Conservation (phyloP, 2,888 invertebrate species). For the Euplagia quadripunctaria region DNA sequence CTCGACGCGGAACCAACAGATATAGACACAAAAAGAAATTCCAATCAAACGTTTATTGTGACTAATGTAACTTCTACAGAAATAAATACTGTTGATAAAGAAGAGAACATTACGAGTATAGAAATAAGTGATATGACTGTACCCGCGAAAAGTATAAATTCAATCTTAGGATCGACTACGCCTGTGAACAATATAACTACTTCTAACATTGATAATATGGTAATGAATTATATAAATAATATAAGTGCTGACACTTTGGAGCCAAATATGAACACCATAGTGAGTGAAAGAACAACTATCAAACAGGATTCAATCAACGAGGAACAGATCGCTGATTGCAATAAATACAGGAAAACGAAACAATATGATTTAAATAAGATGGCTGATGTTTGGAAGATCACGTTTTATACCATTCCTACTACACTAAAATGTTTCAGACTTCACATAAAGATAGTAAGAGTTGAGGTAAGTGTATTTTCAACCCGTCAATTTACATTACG, state of each 20-base stretch:
- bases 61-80: conserved; percentile 13
- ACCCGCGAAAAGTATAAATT: conserved; percentile 3
- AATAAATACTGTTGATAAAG: conserved; percentile 7
- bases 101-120: conserved; percentile 11
- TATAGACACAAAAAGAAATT: background rate
- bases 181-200: background rate
- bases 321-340: conserved; percentile 27
- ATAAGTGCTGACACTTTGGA: background rate
- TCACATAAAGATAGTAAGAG: conserved; percentile 47
- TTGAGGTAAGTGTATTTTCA: conserved; percentile 49
- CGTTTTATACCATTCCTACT: conserved; percentile 55
- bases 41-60: conserved; percentile 7
- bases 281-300: background rate
- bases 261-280: background rate
- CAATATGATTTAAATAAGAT: conserved; percentile 50
- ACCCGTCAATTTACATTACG: background rate
- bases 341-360: conserved; percentile 32
- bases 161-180: background rate
- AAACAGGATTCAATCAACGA: background rate
- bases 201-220: background rate
- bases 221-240: background rate
- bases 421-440: conserved; percentile 64
- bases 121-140: conserved; percentile 13
- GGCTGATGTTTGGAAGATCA: conserved; percentile 62
- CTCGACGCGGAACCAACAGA: conserved; percentile 13